phyloP scores from a whole-genome alignment of 1,140 invertebrate species.

The Tetraneura akinire region DNA sequence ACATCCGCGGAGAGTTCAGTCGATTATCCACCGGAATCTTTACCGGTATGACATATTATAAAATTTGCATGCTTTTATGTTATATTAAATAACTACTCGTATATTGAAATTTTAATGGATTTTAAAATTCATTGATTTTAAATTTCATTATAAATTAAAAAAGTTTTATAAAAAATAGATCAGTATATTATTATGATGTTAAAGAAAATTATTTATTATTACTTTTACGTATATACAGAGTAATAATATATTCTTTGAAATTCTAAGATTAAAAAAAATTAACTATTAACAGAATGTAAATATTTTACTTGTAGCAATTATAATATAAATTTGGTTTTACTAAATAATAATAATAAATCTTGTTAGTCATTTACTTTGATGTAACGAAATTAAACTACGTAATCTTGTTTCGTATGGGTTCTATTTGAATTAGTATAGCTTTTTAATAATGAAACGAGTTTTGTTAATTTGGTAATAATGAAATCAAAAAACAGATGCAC shows the following conservation, averaged over 20 bases:
- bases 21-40: not conserved
- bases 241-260: no score
- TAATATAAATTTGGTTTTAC: not conserved
- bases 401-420: not conserved
- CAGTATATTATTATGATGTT: no score
- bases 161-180: no score
- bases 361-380: conserved; percentile 3
- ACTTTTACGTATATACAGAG: no score
- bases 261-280: no score
- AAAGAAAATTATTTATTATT: no score
- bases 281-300: no score
- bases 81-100: no score
- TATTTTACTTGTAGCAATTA: not conserved
- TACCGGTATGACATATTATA: not conserved
- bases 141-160: no score
- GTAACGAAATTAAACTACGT: not conserved
- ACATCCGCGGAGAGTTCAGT: conserved; percentile 17
- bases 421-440: conserved; percentile 7
- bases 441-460: conserved; percentile 15
- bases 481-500: not conserved
- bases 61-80: no score
- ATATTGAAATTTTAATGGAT: no score
- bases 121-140: no score
- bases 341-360: not conserved
- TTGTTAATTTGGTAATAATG: conserved; percentile 17